Conservation (phyloP, 1,140 invertebrate genomes). For the Atta colombica region DNA sequence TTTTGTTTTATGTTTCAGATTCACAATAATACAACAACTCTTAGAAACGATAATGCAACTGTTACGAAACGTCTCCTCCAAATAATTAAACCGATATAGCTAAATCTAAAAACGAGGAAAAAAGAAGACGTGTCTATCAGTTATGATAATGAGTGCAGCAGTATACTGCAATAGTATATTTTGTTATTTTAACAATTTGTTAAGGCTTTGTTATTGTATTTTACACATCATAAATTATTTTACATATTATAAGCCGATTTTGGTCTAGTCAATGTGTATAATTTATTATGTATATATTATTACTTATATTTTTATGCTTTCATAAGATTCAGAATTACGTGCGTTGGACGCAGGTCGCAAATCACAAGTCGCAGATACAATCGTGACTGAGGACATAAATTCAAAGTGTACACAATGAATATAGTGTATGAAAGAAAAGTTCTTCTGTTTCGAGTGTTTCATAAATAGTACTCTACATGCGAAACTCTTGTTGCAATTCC, state of each 20-base stretch:
- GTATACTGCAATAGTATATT: not conserved
- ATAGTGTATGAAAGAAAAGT: not conserved
- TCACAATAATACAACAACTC: slow-evolving; percentile 68
- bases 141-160: not conserved
- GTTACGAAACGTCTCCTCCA: slow-evolving; percentile 51
- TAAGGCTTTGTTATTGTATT: slow-evolving; percentile 4
- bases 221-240: slow-evolving; percentile 19
- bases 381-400: not conserved
- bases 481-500: not conserved
- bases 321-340: slow-evolving; percentile 9
- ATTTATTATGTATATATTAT: not conserved
- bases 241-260: not conserved
- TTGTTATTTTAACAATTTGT: slow-evolving; percentile 15
- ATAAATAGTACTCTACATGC: not conserved
- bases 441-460: not conserved
- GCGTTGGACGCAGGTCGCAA: slow-evolving; percentile 8
- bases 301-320: slow-evolving; percentile 3
- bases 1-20: slow-evolving; percentile 67
- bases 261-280: slow-evolving; percentile 14
- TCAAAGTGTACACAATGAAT: slow-evolving; percentile 19
- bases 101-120: slow-evolving; percentile 52
- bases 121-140: slow-evolving; percentile 23
- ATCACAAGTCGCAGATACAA: slow-evolving; percentile 10
- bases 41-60: slow-evolving; percentile 49
- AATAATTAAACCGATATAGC: slow-evolving; percentile 65